Conservation (phyloP, 2,113 vertebrate species). For the Burhinus bistriatus region DNA sequence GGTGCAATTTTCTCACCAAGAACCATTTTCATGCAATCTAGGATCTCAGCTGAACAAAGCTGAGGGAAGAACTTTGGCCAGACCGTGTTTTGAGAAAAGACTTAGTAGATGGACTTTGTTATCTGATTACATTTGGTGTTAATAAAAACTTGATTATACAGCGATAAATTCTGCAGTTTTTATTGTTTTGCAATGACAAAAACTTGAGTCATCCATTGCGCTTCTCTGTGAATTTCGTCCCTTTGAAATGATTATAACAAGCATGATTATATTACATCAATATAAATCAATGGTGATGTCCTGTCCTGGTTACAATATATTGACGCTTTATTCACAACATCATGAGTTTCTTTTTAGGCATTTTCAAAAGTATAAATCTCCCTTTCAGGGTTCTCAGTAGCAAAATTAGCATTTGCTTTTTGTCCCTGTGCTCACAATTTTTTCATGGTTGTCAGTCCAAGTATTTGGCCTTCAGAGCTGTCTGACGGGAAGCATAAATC, state of each 20-base stretch:
- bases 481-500: slow-evolving; percentile 31
- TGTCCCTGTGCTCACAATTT: slow-evolving; percentile 38
- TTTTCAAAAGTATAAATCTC: slow-evolving; percentile 62
- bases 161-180: slow-evolving; percentile 33
- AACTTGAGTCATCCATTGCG: not conserved
- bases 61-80: not conserved
- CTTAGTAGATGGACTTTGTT: slow-evolving; percentile 28
- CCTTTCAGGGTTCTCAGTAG: slow-evolving; percentile 28
- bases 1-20: slow-evolving; percentile 9
- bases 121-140: slow-evolving; percentile 51
- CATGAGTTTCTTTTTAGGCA: slow-evolving; percentile 27
- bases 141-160: slow-evolving; percentile 50
- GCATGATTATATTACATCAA: slow-evolving; percentile 1
- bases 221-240: not conserved
- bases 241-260: slow-evolving; percentile 17
- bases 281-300: slow-evolving; percentile 27
- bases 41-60: not conserved
- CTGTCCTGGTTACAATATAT: slow-evolving; percentile 27
- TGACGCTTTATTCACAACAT: slow-evolving; percentile 6
- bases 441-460: slow-evolving; percentile 58
- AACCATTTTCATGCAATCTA: not conserved
- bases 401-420: slow-evolving; percentile 63
- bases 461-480: slow-evolving; percentile 23
- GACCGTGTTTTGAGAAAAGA: not conserved
- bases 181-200: slow-evolving; percentile 50